Evolutionary conservation across 2,888 invertebrate genomes (phyloP).

Genomic region (Nymphalis polychloros): DNA sequence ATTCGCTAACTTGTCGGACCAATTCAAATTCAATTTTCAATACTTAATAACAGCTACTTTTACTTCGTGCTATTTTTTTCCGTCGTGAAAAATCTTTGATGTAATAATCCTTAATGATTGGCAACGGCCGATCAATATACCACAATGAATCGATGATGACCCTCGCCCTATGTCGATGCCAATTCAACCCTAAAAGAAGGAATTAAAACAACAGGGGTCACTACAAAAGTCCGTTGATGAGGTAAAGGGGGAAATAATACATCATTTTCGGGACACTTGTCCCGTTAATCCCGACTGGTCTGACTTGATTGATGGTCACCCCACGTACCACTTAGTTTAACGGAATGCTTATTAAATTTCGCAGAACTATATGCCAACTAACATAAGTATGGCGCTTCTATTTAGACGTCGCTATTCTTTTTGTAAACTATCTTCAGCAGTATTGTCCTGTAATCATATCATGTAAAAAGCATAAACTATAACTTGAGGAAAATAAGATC

Average conservation of each 20-base stretch:
- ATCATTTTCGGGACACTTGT: constrained; percentile 80
- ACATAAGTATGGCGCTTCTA: neutral
- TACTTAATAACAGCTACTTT: neutral
- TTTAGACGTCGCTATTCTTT: neutral
- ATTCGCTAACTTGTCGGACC: neutral
- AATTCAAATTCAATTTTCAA: neutral
- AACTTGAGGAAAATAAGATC: too few species aligned
- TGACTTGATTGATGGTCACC: constrained; percentile 59
- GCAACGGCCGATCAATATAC: constrained; percentile 12
- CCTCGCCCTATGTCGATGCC: constrained; percentile 44
- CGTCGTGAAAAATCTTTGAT: neutral
- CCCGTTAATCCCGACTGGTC: constrained; percentile 67
- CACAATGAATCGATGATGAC: constrained; percentile 31
- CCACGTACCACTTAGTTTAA: constrained; percentile 40
- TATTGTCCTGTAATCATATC: too few species aligned
- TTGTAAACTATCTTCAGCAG: neutral
- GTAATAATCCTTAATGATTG: neutral
- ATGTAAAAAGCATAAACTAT: too few species aligned
- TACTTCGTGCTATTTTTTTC: neutral
- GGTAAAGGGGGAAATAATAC: constrained; percentile 78
- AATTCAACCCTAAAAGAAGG: constrained; percentile 72
- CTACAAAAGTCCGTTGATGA: constrained; percentile 74
- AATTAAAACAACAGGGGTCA: constrained; percentile 75
- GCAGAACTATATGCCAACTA: neutral
- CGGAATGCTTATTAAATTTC: constrained; percentile 60